A percentile compares a stretch with the other conserved stretches of the same genome.
phyloP scores from a whole-genome alignment of 2,113 vertebrate genomes.

The Caranx ignobilis region DNA sequence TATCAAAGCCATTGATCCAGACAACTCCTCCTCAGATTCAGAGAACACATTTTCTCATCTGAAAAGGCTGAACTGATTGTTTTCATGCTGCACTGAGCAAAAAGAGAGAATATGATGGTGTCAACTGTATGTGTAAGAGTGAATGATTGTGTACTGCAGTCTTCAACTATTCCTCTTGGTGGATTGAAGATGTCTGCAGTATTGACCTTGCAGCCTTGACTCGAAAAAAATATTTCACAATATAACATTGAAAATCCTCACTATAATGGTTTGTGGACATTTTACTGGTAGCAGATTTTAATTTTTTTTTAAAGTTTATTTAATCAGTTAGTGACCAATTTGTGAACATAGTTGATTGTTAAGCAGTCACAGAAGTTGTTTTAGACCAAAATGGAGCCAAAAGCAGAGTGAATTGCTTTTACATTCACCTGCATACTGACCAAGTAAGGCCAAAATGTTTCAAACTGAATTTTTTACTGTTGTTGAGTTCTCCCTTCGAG shows the following conservation, averaged over 20 bases:
- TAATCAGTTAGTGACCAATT: background rate
- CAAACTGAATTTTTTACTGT: background rate
- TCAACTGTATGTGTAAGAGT: background rate
- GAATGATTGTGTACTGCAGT: background rate
- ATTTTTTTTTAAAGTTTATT: too few species aligned
- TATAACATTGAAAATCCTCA: background rate
- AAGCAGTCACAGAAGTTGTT: too few species aligned
- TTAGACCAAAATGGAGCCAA: background rate
- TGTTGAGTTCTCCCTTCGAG: background rate
- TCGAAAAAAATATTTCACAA: background rate
- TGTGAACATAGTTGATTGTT: too few species aligned
- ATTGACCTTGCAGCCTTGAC: background rate
- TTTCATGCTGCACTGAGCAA: slow-evolving; percentile 12
- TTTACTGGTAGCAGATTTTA: background rate
- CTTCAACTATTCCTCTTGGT: background rate
- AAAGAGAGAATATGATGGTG: slow-evolving; percentile 3
- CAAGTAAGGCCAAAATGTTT: background rate
- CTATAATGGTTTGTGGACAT: too few species aligned
- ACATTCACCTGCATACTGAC: background rate
- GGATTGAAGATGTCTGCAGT: background rate
- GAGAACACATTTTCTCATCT: slow-evolving; percentile 2
- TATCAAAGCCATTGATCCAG: slow-evolving; percentile 17
- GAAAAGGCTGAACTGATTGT: background rate
- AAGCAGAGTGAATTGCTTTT: background rate
- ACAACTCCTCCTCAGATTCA: background rate